Evolutionary conservation across 2,797 vertebrate genomes (phyloP), one percentile per base, ranked within the genome.

Genomic region (Falco concolor): DNA sequence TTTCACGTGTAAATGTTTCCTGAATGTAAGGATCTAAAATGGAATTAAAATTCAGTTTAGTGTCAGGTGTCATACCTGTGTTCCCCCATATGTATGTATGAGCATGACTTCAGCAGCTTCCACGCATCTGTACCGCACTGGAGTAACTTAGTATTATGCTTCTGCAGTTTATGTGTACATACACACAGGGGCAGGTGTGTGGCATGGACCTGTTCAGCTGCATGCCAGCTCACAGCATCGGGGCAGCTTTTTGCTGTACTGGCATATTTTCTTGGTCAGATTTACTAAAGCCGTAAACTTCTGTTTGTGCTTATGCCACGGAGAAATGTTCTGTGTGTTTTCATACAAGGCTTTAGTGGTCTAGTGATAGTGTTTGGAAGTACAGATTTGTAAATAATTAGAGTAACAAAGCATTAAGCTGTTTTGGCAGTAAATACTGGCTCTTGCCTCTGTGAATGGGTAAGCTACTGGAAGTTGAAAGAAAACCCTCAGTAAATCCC

Each of bases 121-220:
- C 10, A 2, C 22, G 28, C 8, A 1, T 13, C 44, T 15, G 36
- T 52, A 8, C 23, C 3, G 9, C 16, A 2, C 68, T 12, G 38
- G 8, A 40, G 67, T 44, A 40, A 7, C 23, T 8, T 5, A 1
- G 11, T 7, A 2, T 20, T 23, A 16, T 8, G 24, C 18, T 53
- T n/a, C 12, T 28, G n/a, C 28, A 12, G 4, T 32, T 6, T 4
- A 3, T 64, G 22, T 22, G 36, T 11, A 6, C 11, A 5, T 5
- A 5, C 5, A 3, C 5, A 30, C 19, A 28, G 64, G 78, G 40
- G 5, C 32, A 6, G 54, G 40, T 3, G 54, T 20, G 49, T 8
- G 63, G 32, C 10, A 2, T 22, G 61, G 44, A 19, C 2, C 25
- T 3, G 15, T 27, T 40, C 28, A 63, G 61, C 61, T 14, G 7